Base-by-base conservation (phyloP, 1,140 invertebrate genomes). In the Cyrtorhinus lividipennis region DNA sequence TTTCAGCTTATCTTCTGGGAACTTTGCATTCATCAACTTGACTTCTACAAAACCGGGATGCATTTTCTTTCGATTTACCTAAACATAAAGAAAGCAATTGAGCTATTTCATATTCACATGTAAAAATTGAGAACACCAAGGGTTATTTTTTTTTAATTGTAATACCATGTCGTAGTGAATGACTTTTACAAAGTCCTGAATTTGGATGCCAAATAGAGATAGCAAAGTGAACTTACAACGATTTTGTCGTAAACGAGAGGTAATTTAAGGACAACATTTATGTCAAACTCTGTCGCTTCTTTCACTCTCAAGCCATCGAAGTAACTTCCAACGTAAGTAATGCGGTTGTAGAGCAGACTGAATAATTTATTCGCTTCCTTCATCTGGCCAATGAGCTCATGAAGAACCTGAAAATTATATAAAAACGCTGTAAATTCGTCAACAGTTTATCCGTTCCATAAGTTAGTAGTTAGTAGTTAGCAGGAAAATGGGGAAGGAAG, bases 251-350 rank as follows among this genome's bases (percentile, higher is more conserved):
- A 53, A 5, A 15, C 3, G 8, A 53, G 20, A 5, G 48, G 48
- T 20, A 53, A 22, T 53, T 53, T 53, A 10, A 53, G 20, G 5
- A 53, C 48, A 8, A 53, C 48, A 22, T 53, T 53, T 3, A 53
- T 53, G 20, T 53, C 48, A 20, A 53, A 53, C 18, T 53, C 48
- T 15, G 48, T 53, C 5, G 48, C 48, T 53, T 53, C 48, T 53
- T 53, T 53, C 10, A 53, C 48, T 20, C 48, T 53, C 10, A 53
- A 22, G 20, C 48, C 48, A 20, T 53, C 48, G 20, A 53, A 53
- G 20, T 53, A 53, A 20, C 48, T 53, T 53, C 48, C 48, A 8
- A 53, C 48, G 18, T 53, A 53, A 5, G 48, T 53, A 12, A 53
- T 15, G 10, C 20, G 5, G 5, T 22, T 53, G 20, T 13, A 53